Percentiles rank a stretch among this genome's conserved stretches.
phyloP scores from a whole-genome alignment of 1,140 invertebrate species.

The Bombus difficillimus region DNA sequence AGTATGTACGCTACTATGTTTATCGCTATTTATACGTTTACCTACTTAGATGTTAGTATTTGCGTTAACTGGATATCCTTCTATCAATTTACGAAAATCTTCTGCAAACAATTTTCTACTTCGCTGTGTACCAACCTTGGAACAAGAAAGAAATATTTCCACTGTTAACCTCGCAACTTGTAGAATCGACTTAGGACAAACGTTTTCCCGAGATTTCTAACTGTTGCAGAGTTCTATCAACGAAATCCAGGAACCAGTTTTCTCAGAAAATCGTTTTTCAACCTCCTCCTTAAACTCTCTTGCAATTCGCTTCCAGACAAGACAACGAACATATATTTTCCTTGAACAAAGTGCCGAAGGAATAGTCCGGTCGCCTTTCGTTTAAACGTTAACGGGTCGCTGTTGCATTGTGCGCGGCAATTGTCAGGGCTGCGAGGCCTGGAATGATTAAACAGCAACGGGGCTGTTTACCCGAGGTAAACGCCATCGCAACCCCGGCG shows the following conservation, averaged over 20 bases:
- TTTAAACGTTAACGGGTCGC: too few relatives aligned
- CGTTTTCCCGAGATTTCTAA: neutral
- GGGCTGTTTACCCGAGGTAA: conserved; percentile 46
- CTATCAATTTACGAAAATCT: too few relatives aligned
- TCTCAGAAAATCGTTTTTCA: neutral
- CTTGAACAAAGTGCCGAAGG: neutral
- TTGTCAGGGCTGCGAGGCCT: conserved; percentile 28
- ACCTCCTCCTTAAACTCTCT: neutral
- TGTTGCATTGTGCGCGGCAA: conserved; percentile 43
- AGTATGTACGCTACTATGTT: too few relatives aligned
- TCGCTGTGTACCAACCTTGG: too few relatives aligned
- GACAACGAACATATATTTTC: neutral
- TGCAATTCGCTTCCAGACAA: neutral
- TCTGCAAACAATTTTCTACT: too few relatives aligned
- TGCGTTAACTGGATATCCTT: too few relatives aligned
- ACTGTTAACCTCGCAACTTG: too few relatives aligned
- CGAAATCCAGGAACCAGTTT: too few relatives aligned
- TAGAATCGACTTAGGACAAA: neutral
- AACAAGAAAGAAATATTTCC: too few relatives aligned
- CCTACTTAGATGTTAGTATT: too few relatives aligned
- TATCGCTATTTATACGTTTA: too few relatives aligned
- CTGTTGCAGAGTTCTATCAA: neutral
- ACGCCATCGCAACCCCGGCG: conserved; percentile 4
- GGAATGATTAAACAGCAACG: conserved; percentile 59
- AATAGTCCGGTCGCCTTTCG: neutral